Evolutionary conservation across 2,113 vertebrate species (phyloP), one percentile per base, ranked within the genome.

Genomic region (Siphamia tubifer): DNA sequence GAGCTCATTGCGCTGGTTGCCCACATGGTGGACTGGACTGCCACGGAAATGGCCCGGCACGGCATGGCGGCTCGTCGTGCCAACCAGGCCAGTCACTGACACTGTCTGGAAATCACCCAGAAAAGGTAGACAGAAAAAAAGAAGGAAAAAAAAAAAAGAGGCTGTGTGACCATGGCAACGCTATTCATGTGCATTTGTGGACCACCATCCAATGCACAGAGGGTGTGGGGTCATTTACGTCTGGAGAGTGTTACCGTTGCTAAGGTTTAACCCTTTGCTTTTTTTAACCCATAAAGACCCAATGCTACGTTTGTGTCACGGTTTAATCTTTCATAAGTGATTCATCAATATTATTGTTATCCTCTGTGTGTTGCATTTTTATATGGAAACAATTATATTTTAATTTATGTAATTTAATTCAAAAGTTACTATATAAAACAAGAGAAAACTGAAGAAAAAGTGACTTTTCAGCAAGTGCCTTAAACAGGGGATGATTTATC

Each of bases 81-180:
- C 90, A 87, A 85, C 64, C 77, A 73, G 85, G 79, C 79, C 87
- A 74, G 75, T 48, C 54, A 32, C 75, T 73, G 69, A 81, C 79
- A 68, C 71, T 58, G 69, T 58, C 74, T 86, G 88, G 86, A 87
- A 28, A 62, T 49, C 44, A 2, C 75, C 77, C 83, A 81, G 79
- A 47, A 74, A 85, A 85, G 83, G 82, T 87, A 54, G 61, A 55
- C 60, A 19, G 78, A 68, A 68, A 23, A 7, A 11, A 8, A 19
- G 78, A 68, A 68, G 23, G 6, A 11, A 8, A 57, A 27, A 23
- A 32, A 38, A 36, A n/a, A 28, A 31, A 27, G 51, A 52, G 25
- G 63, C 72, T 43, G 38, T 10, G 74, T 77, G 68, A 31, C 76
- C 81, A 79, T 81, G 70, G 85, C 43, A 88, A 82, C 81, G 16